Percentiles rank a stretch among this genome's conserved stretches.
phyloP scores from a whole-genome alignment of 2,888 invertebrate genomes.

The Liopterus haemorrhoidalis region DNA sequence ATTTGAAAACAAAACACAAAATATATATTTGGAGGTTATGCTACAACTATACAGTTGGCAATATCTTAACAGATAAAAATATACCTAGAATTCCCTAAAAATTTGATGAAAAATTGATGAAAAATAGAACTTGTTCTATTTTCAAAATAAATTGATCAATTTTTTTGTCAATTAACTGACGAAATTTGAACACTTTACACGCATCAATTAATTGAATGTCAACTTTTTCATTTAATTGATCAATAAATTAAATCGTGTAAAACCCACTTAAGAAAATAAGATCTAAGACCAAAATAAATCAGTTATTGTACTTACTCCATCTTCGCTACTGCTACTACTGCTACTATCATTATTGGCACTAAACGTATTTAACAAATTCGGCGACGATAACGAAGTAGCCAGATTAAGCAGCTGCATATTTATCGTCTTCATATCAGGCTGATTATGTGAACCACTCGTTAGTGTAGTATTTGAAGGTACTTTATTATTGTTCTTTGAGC shows the following conservation, averaged over 20 bases:
- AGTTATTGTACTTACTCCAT: slow-evolving; percentile 24
- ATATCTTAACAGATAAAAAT: too few relatives aligned
- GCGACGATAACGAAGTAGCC: slow-evolving; percentile 43
- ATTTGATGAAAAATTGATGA: too few relatives aligned
- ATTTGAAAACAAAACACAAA: too few relatives aligned
- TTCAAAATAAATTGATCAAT: too few relatives aligned
- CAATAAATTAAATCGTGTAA: not conserved
- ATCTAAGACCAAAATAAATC: slow-evolving; percentile 11
- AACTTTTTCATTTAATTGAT: too few relatives aligned
- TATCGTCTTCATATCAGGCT: slow-evolving; percentile 21
- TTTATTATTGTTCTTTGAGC: slow-evolving; percentile 36
- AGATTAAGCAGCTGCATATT: slow-evolving; percentile 36
- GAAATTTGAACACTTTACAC: too few relatives aligned
- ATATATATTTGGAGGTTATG: too few relatives aligned
- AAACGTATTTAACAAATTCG: slow-evolving; percentile 43
- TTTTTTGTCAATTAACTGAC: too few relatives aligned
- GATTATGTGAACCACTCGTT: slow-evolving; percentile 25
- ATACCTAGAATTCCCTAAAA: too few relatives aligned
- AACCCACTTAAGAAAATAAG: not conserved
- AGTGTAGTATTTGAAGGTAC: slow-evolving; percentile 26
- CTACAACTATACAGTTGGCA: too few relatives aligned
- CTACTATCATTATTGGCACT: slow-evolving; percentile 43
- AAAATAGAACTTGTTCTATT: too few relatives aligned
- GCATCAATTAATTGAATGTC: too few relatives aligned
- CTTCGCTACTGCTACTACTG: slow-evolving; percentile 44